A percentile compares a stretch with the other conserved stretches of the same genome.
Evolutionary conservation across 2,797 vertebrate species (phyloP).

Genomic region (Carcharodon carcharias): DNA sequence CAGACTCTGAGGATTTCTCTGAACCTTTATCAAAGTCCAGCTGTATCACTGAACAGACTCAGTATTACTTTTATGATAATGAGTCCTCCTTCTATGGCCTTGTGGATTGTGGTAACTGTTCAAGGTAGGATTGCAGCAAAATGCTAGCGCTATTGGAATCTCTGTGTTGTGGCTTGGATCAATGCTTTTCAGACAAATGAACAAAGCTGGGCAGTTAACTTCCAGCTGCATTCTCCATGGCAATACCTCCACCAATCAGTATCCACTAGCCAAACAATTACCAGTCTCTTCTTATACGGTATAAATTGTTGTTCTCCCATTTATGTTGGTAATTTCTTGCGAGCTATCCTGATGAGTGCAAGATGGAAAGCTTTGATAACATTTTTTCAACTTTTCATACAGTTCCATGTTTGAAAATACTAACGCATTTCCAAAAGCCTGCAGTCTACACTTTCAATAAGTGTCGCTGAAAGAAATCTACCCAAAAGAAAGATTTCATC

Average conservation of each 20-base stretch:
- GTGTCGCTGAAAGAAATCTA: neutral
- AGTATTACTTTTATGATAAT: slow-evolving; percentile 93
- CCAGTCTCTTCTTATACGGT: too few species aligned
- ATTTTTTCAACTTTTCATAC: neutral
- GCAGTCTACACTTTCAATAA: neutral
- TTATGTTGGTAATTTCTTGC: too few species aligned
- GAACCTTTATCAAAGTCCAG: slow-evolving; percentile 86
- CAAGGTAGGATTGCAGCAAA: slow-evolving; percentile 66
- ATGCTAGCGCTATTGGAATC: neutral
- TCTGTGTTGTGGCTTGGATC: neutral
- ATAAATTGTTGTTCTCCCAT: too few species aligned
- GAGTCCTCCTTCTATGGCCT: slow-evolving; percentile 81
- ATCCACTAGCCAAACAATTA: too few species aligned
- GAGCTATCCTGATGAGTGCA: too few species aligned
- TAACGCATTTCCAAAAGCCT: neutral
- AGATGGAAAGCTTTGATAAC: too few species aligned
- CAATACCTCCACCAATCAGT: too few species aligned
- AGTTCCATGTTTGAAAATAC: neutral
- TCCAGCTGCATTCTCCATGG: too few species aligned
- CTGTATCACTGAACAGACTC: slow-evolving; percentile 97
- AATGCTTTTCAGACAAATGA: neutral
- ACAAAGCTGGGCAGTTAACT: too few species aligned
- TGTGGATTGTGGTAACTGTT: slow-evolving; percentile 95
- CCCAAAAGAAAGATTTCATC: neutral
- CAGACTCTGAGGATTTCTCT: slow-evolving; percentile 74